Percentiles rank a stretch among this genome's conserved stretches.
Evolutionary conservation across 2,888 invertebrate species (phyloP).

Genomic region (Ditula angustiorana): DNA sequence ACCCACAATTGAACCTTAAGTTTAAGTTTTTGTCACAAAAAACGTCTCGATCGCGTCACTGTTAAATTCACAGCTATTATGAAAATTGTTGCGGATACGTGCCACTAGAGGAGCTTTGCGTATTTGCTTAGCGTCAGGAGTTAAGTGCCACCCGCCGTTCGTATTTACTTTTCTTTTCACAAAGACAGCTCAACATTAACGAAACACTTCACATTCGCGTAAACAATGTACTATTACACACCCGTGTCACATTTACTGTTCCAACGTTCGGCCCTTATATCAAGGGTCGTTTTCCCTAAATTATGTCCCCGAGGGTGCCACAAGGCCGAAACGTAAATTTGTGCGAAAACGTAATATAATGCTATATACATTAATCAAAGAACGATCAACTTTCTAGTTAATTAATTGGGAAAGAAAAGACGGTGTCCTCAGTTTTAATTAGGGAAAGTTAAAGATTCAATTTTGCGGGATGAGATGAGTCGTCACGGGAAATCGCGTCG

Average conservation of each 20-base stretch:
- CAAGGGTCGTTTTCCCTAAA: conserved; percentile 12
- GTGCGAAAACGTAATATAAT: conserved; percentile 15
- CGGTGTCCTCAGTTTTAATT: conserved; percentile 22
- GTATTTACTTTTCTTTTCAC: too few relatives aligned
- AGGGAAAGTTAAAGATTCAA: conserved; percentile 18
- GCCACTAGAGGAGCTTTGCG: too few relatives aligned
- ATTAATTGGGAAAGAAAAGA: conserved; percentile 27
- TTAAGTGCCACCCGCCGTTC: too few relatives aligned
- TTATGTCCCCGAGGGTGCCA: background rate
- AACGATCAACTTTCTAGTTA: conserved; percentile 26
- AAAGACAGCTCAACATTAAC: background rate
- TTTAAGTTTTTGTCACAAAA: too few relatives aligned
- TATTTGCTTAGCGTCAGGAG: too few relatives aligned
- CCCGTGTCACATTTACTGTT: conserved; percentile 1
- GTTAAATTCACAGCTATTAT: too few relatives aligned
- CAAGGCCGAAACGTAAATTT: conserved; percentile 13
- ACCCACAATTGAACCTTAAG: too few relatives aligned
- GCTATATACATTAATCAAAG: conserved; percentile 29
- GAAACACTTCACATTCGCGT: background rate
- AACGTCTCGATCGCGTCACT: too few relatives aligned
- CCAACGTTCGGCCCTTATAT: background rate
- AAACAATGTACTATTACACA: conserved; percentile 1
- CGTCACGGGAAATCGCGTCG: background rate
- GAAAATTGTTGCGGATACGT: too few relatives aligned
- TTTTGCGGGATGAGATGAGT: conserved; percentile 6